Percentiles rank a stretch among this genome's conserved stretches.
These are phyloP conservation scores for Sphaeramia orbicularis DNA, from an alignment of 2,797 vertebrate species.

Conservation along the genomic window DNA sequence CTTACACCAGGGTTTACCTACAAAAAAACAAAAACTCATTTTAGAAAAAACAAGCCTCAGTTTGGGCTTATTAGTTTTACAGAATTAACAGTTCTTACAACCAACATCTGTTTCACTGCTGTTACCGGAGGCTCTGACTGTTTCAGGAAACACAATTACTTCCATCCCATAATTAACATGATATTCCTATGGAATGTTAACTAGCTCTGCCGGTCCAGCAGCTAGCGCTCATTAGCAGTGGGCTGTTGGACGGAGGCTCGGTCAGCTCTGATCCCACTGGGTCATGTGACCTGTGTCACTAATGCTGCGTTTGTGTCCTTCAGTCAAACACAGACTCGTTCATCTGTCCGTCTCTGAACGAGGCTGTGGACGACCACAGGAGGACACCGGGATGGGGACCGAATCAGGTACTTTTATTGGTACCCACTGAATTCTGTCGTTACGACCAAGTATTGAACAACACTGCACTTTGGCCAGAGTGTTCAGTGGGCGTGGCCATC, in stretches of 20 bases:
- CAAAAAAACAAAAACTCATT: slow-evolving; percentile 21
- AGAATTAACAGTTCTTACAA: slow-evolving; percentile 36
- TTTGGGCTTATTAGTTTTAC: slow-evolving; percentile 34
- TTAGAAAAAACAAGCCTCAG: slow-evolving; percentile 1
- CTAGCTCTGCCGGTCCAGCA: slow-evolving; percentile 22
- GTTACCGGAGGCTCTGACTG: slow-evolving; percentile 52
- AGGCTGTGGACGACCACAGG: too few species aligned
- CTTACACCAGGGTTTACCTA: slow-evolving; percentile 33
- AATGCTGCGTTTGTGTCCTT: too few species aligned
- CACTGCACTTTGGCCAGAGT: too few species aligned
- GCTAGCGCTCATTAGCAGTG: slow-evolving; percentile 26
- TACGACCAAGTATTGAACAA: too few species aligned
- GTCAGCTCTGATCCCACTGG: slow-evolving; percentile 1
- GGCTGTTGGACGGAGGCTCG: slow-evolving; percentile 12
- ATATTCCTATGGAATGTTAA: slow-evolving; percentile 56
- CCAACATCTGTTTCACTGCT: too few species aligned
- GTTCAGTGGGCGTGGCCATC: too few species aligned
- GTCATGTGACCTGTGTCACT: too few species aligned
- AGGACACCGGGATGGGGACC: too few species aligned
- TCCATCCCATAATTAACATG: slow-evolving; percentile 50
- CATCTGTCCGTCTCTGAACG: too few species aligned
- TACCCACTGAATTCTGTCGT: too few species aligned
- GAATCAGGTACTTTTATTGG: too few species aligned
- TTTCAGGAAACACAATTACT: slow-evolving; percentile 59
- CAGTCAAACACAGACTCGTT: too few species aligned